A percentile compares a stretch with the other conserved stretches of the same genome.
Evolutionary conservation across 1,140 invertebrate species (phyloP).

Genomic region (Drosophila obscura): DNA sequence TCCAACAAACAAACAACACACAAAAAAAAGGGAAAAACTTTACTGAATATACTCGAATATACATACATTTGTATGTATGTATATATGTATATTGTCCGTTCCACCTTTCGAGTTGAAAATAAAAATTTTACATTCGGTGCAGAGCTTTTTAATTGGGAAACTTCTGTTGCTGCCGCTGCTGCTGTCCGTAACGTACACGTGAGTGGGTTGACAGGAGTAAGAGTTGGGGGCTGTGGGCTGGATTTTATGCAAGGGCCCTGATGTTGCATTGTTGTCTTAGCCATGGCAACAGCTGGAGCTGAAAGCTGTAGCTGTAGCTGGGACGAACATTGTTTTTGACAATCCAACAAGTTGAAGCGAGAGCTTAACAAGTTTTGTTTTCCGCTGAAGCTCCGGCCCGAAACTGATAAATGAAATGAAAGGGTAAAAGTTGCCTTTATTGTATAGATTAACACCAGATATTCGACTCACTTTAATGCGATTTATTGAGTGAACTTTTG

Average conservation of each 20-base stretch:
- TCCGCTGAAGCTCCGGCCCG: constrained; percentile 12
- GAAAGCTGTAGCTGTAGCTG: no score
- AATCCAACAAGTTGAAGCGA: constrained; percentile 49
- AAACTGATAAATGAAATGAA: constrained; percentile 41
- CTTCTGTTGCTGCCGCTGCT: constrained; percentile 27
- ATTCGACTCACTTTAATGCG: constrained; percentile 13
- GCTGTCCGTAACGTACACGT: not conserved
- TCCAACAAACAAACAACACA: not conserved
- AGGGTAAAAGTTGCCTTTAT: constrained; percentile 28
- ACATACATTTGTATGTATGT: no score
- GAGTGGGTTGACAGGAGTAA: no score
- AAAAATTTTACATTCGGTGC: constrained; percentile 36
- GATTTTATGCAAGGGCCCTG: not conserved
- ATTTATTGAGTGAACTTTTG: constrained; percentile 1
- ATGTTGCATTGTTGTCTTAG: constrained; percentile 40
- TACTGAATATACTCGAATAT: constrained; percentile 1
- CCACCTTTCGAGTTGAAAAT: constrained; percentile 33
- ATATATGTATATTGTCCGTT: constrained; percentile 27
- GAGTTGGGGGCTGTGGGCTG: not conserved
- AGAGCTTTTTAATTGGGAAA: constrained; percentile 62
- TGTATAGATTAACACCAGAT: constrained; percentile 14
- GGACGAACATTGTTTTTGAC: constrained; percentile 43
- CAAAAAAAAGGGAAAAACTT: constrained; percentile 10
- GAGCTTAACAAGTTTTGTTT: constrained; percentile 51
- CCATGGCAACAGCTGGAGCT: constrained; percentile 37